Base-by-base conservation (phyloP, 2,113 vertebrate species). In the Notiomystis cincta region DNA sequence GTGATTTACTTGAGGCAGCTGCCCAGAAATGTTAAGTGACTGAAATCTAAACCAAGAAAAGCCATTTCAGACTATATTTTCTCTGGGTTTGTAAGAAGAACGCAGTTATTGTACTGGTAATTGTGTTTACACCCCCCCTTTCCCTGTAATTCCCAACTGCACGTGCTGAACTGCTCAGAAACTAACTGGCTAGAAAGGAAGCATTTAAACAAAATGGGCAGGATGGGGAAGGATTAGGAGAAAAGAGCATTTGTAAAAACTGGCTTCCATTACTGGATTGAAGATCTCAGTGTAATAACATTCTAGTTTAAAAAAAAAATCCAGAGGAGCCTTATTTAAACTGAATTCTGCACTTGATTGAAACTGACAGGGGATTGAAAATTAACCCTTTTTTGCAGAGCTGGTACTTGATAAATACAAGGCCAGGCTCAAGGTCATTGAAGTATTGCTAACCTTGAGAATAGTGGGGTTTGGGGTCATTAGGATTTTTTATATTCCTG, bases 341-440 rank as follows among this genome's bases (percentile, higher is more conserved):
- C 18, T 6, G 2, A 61, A 72, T 14, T 53, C 10, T 37, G 8
- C 20, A 7, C 22, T n/a, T n/a, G n/a, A n/a, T n/a, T n/a, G n/a
- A n/a, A n/a, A n/a, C n/a, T n/a, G n/a, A n/a, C n/a, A n/a, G 24
- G 24, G 7, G 13, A 42, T 44, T 92, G 56, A 75, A 92, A 90
- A 37, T 56, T 4, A 28, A 66, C 19, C 17, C 6, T 81, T 86
- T 87, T 62, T 38, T 58, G 30, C 10, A 62, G 44, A 81, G 35
- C 47, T 90, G 15, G 28, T 79, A 5, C 13, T 58, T 84, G 28
- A 0, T 48, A 89, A 88, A 75, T 78, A 56, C 72, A 95, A 95
- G 88, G 71, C 93, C 67, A 56, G 35, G 13, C 44, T 95, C 89
- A 97, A 97, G 96, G 96, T 97, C 95, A 64, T n/a, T 83, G 67